phyloP scores from a whole-genome alignment of 2,888 invertebrate species.

The Allygus modestus region DNA sequence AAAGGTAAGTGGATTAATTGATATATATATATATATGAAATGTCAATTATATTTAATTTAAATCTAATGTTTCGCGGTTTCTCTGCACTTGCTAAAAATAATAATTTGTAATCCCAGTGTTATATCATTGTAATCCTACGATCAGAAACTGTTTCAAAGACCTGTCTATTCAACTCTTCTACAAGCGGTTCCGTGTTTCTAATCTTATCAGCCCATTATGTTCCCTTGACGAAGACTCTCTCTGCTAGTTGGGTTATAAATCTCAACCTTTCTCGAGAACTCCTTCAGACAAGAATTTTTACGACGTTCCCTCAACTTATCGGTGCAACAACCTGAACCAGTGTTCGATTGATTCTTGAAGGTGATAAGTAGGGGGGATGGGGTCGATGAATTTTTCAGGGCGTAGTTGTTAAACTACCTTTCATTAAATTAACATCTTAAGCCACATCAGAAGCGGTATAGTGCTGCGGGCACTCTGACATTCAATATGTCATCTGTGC shows the following conservation, averaged over 20 bases:
- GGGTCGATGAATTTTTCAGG: too few relatives aligned
- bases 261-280: slow-evolving; percentile 11
- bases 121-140: not conserved
- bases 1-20: too few relatives aligned
- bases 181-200: slow-evolving; percentile 25
- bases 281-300: slow-evolving; percentile 16
- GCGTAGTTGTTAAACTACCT: too few relatives aligned
- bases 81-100: too few relatives aligned
- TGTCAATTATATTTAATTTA: too few relatives aligned
- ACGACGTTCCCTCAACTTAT: not conserved
- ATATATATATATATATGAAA: too few relatives aligned
- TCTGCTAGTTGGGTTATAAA: slow-evolving; percentile 49
- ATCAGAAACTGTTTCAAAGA: not conserved
- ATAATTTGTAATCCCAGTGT: too few relatives aligned
- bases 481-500: too few relatives aligned
- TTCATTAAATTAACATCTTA: too few relatives aligned
- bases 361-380: not conserved
- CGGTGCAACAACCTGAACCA: not conserved
- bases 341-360: slow-evolving; percentile 30
- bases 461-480: too few relatives aligned
- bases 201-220: slow-evolving; percentile 59
- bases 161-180: slow-evolving; percentile 4
- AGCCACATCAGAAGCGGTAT: too few relatives aligned
- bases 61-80: too few relatives aligned
- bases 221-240: slow-evolving; percentile 33